phyloP scores from a whole-genome alignment of 2,113 vertebrate species.

The Larimichthys polyactis region DNA sequence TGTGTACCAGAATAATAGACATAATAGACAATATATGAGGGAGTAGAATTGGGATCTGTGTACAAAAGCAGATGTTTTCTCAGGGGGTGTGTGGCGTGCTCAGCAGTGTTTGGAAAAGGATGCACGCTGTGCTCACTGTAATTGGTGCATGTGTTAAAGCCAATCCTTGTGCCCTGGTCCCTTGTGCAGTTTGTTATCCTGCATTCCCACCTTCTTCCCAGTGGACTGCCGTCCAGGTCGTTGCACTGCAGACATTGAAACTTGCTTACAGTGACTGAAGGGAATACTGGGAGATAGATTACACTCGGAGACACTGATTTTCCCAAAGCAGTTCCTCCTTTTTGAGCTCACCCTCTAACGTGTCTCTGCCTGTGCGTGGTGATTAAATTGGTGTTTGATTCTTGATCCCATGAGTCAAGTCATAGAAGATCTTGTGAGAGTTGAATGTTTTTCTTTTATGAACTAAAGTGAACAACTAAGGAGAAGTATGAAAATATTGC shows the following conservation, averaged over 20 bases:
- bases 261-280: constrained; percentile 27
- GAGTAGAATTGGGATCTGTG: constrained; percentile 55
- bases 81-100: constrained; percentile 59
- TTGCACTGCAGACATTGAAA: constrained; percentile 59
- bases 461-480: background rate
- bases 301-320: constrained; percentile 8
- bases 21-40: too few species aligned
- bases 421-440: background rate
- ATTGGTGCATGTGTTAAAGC: constrained; percentile 77
- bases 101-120: constrained; percentile 72
- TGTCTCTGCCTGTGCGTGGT: constrained; percentile 6
- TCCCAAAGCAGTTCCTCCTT: constrained; percentile 24
- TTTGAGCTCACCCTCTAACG: background rate
- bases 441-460: background rate
- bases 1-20: constrained; percentile 18
- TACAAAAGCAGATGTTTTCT: constrained; percentile 80
- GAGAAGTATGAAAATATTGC: background rate
- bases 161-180: constrained; percentile 55
- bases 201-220: constrained; percentile 51
- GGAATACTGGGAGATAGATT: constrained; percentile 47
- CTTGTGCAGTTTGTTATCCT: constrained; percentile 68
- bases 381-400: constrained; percentile 17
- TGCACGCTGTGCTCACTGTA: constrained; percentile 71
- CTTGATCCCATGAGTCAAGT: background rate
- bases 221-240: constrained; percentile 61